Conservation (phyloP, 2,113 vertebrate species). For the Rafetus swinhoei region DNA sequence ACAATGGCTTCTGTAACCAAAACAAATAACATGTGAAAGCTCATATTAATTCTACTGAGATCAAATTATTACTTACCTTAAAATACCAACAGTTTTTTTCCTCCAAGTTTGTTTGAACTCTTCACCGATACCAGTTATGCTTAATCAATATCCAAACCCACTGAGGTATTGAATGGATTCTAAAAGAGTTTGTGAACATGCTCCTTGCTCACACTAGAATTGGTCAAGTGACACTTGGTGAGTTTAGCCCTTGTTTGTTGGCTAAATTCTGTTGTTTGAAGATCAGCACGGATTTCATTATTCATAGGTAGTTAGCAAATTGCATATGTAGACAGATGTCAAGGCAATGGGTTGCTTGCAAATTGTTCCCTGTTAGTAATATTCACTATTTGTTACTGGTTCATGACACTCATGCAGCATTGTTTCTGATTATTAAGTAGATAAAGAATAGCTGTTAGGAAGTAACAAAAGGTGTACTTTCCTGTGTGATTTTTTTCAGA, state of each 20-base stretch:
- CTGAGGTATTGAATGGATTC: background rate
- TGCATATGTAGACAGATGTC: constrained; percentile 34
- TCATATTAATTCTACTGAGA: background rate
- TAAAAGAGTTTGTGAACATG: background rate
- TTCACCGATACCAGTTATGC: background rate
- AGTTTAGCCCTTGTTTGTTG: constrained; percentile 23
- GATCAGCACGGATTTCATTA: constrained; percentile 20
- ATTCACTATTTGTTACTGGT: background rate
- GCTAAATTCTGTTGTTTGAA: background rate
- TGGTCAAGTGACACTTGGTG: background rate
- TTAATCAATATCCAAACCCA: background rate
- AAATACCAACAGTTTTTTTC: background rate
- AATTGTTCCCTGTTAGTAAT: background rate
- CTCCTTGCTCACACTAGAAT: background rate
- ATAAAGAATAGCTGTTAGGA: background rate
- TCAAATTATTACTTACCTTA: background rate
- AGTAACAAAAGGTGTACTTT: background rate
- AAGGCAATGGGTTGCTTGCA: background rate
- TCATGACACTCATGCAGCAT: background rate
- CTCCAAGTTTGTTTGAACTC: background rate
- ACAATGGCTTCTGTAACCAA: background rate
- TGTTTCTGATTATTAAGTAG: background rate
- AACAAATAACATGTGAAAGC: background rate
- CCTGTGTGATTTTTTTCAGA: background rate
- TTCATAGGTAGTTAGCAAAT: constrained; percentile 20